Base-by-base conservation (phyloP, 1,140 invertebrate genomes). In the Penaeus japonicus region DNA sequence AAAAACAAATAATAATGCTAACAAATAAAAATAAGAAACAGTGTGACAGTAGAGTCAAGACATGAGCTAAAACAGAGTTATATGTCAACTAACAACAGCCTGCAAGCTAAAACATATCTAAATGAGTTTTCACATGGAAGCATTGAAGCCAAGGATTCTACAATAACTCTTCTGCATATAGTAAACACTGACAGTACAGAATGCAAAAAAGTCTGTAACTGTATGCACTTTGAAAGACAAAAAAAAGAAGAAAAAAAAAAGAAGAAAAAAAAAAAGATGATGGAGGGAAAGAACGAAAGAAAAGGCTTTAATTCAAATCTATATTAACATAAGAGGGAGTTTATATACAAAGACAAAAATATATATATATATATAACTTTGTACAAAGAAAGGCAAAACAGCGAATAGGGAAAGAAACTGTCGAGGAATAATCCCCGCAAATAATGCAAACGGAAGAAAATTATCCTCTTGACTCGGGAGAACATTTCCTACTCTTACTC, bases 11-110 rank as follows among this genome's bases (percentile, higher is more conserved):
- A 47, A 15, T n/a, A n/a, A n/a, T n/a, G n/a, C n/a, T n/a, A n/a
- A n/a, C n/a, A n/a, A n/a, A n/a, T 85, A 70, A 78, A 54, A 77
- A 59, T 15, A 35, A 35, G 22, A 83, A 83, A 62, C 20, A 70
- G 75, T 24, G 57, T 30, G 35, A 84, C 59, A 84, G 32, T n/a
- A 35, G 5, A 53, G 27, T 54, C 59, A 84, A 54, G 53, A 70
- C 70, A 65, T 24, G 53, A 47, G 35, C 39, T 65, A n/a, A n/a
- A 59, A 32, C 27, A 83, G 55, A 30, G 30, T 30, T 17, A 15
- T 80, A 80, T 80, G 32, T 24, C 15, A 24, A 53, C 17, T 65
- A 27, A 39, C 15, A 84, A 59, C 35, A 10, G 62, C 22, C 35
- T 39, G 35, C 32, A 12, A 47, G 27, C 62, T 59, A 82, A 82